Evolutionary conservation across 2,888 invertebrate species (phyloP).

Genomic region (Ernsta delagoae): DNA sequence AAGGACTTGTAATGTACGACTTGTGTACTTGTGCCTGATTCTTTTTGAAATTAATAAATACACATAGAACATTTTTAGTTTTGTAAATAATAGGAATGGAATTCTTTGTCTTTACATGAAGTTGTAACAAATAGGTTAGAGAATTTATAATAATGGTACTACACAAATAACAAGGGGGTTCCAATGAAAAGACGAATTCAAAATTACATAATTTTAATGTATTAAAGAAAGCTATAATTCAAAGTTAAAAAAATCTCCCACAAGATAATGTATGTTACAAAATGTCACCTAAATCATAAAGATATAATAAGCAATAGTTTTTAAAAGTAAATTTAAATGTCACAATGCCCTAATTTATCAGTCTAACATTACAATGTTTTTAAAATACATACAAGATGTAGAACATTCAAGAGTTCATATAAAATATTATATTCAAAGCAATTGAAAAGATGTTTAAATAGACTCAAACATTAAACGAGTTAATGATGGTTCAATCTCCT

Average conservation of each 20-base stretch:
- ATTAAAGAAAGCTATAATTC: background rate
- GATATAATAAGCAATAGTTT: background rate
- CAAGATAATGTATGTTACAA: background rate
- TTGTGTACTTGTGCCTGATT: too few relatives aligned
- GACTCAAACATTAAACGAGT: too few relatives aligned
- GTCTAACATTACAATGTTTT: background rate
- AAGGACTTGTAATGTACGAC: too few relatives aligned
- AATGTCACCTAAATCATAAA: constrained; percentile 2
- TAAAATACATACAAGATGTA: background rate
- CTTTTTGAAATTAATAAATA: too few relatives aligned
- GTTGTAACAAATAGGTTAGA: too few relatives aligned
- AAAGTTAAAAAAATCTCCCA: background rate
- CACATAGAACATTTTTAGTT: too few relatives aligned
- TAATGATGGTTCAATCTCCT: constrained; percentile 62
- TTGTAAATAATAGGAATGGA: too few relatives aligned
- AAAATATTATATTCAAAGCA: constrained; percentile 1
- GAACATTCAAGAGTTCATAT: background rate
- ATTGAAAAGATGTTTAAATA: too few relatives aligned
- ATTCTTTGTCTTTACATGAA: too few relatives aligned
- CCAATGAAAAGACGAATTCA: background rate
- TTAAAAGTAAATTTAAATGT: background rate
- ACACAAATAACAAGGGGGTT: background rate
- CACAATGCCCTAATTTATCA: background rate
- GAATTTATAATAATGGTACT: too few relatives aligned
- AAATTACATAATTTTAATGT: background rate